Evolutionary conservation across 1,140 invertebrate genomes (phyloP).

Genomic region (Scaptomyza montana): DNA sequence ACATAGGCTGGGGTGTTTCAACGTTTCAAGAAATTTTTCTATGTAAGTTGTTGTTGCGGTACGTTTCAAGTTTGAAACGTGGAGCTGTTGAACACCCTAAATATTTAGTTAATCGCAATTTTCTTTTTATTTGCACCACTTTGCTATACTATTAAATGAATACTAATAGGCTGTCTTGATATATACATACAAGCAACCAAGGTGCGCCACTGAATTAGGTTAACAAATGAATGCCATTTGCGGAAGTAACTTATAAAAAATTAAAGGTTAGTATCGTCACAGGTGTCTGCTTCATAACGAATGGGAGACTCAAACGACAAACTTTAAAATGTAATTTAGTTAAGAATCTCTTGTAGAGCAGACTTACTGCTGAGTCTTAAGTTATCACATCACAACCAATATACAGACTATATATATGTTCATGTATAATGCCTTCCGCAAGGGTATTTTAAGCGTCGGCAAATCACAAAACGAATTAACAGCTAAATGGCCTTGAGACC

Average conservation of each 20-base stretch:
- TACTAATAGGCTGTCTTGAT: conserved; percentile 41
- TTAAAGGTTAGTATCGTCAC: conserved; percentile 35
- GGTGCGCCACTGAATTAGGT: conserved; percentile 2
- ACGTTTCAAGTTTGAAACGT: no score
- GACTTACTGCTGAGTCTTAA: no score
- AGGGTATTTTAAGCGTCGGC: conserved; percentile 23
- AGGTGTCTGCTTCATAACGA: conserved; percentile 51
- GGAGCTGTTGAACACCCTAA: no score
- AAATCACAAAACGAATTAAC: conserved; percentile 51
- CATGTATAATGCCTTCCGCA: conserved; percentile 12
- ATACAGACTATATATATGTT: no score
- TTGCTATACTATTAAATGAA: conserved; percentile 22
- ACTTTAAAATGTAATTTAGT: conserved; percentile 11
- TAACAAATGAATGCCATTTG: conserved; percentile 65
- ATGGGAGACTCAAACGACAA: conserved; percentile 28
- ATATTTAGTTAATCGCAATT: no score
- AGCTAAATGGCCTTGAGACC: conserved; percentile 47
- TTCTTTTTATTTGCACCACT: background rate
- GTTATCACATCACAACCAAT: background rate
- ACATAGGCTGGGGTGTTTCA: no score
- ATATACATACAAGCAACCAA: no score
- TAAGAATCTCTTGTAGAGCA: background rate
- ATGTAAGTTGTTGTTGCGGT: no score
- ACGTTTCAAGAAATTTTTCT: no score
- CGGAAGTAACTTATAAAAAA: conserved; percentile 43